phyloP scores from a whole-genome alignment of 2,888 invertebrate species.

The Drosophila sordidula region DNA sequence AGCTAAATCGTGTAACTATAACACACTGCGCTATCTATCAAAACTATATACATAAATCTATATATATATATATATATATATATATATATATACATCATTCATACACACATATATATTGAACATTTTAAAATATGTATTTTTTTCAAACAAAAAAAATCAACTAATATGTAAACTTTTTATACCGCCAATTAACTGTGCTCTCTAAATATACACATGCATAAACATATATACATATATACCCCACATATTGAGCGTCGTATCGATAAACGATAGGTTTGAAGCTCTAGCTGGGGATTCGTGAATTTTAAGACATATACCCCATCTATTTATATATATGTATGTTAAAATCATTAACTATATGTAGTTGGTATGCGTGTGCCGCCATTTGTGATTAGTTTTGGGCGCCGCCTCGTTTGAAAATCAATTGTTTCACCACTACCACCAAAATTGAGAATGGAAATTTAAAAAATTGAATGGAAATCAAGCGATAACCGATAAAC shows the following conservation, averaged over 20 bases:
- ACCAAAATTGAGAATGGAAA: slow-evolving; percentile 21
- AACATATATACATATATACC: slow-evolving; percentile 18
- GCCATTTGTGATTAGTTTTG: slow-evolving; percentile 71
- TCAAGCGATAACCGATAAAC: slow-evolving; percentile 9
- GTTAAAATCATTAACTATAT: slow-evolving; percentile 47
- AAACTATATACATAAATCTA: slow-evolving; percentile 25
- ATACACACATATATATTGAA: slow-evolving; percentile 25
- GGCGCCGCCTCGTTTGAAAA: slow-evolving; percentile 42
- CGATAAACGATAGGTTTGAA: slow-evolving; percentile 22
- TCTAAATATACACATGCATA: slow-evolving; percentile 47
- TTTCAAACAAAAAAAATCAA: slow-evolving; percentile 35
- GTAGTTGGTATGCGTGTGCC: slow-evolving; percentile 64
- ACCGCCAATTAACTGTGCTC: slow-evolving; percentile 81
- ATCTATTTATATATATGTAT: slow-evolving; percentile 52
- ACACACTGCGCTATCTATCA: slow-evolving; percentile 56
- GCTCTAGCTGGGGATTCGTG: slow-evolving; percentile 12
- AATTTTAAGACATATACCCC: slow-evolving; percentile 43
- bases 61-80: slow-evolving; percentile 16
- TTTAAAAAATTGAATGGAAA: slow-evolving; percentile 33
- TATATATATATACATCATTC: slow-evolving; percentile 26
- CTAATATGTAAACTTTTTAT: slow-evolving; percentile 69
- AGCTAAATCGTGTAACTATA: slow-evolving; percentile 51
- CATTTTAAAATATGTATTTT: slow-evolving; percentile 43
- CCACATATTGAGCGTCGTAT: slow-evolving; percentile 4
- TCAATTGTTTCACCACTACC: slow-evolving; percentile 47